phyloP scores from a whole-genome alignment of 2,888 invertebrate genomes.

The Gryllus longicercus region DNA sequence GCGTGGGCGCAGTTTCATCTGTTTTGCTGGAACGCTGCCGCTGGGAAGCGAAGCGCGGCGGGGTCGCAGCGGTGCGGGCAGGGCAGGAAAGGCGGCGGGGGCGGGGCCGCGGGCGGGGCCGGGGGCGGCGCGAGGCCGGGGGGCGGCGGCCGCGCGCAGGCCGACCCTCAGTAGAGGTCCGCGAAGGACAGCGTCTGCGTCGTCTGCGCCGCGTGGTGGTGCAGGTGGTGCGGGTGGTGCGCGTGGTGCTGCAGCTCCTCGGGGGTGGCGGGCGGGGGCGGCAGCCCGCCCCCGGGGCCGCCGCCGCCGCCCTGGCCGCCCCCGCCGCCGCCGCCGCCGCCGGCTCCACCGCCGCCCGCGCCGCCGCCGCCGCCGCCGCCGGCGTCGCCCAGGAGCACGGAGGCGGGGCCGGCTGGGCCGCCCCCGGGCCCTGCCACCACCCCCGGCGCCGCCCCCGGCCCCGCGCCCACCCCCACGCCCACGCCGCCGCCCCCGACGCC shows the following conservation, averaged over 20 bases:
- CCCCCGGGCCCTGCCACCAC: slow-evolving; percentile 86
- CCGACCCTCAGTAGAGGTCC: slow-evolving; percentile 47
- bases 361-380: slow-evolving; percentile 46
- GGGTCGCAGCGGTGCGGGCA: not conserved
- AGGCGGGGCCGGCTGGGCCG: slow-evolving; percentile 95
- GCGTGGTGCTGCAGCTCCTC: slow-evolving; percentile 42
- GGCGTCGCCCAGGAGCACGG: slow-evolving; percentile 87
- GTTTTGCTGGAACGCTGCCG: too few species aligned
- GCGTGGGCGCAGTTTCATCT: too few species aligned
- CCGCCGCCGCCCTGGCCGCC: slow-evolving; percentile 45
- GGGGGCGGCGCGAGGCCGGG: not conserved
- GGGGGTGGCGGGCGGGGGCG: slow-evolving; percentile 51
- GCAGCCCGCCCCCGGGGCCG: slow-evolving; percentile 50
- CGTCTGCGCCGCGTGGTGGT: slow-evolving; percentile 31
- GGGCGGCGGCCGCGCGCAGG: not conserved
- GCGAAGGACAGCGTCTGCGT: slow-evolving; percentile 43
- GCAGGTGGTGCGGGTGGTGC: slow-evolving; percentile 18
- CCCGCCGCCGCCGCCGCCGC: slow-evolving; percentile 41
- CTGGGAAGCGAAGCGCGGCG: too few species aligned
- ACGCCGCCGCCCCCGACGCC: slow-evolving; percentile 45
- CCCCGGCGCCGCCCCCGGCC: slow-evolving; percentile 48
- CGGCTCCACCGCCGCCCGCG: slow-evolving; percentile 43
- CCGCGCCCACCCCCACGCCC: slow-evolving; percentile 45
- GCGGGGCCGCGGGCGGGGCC: not conserved
- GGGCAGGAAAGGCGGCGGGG: not conserved